A percentile compares a stretch with the other conserved stretches of the same genome.
phyloP scores from a whole-genome alignment of 2,888 invertebrate genomes.

The Apotomis capreana region DNA sequence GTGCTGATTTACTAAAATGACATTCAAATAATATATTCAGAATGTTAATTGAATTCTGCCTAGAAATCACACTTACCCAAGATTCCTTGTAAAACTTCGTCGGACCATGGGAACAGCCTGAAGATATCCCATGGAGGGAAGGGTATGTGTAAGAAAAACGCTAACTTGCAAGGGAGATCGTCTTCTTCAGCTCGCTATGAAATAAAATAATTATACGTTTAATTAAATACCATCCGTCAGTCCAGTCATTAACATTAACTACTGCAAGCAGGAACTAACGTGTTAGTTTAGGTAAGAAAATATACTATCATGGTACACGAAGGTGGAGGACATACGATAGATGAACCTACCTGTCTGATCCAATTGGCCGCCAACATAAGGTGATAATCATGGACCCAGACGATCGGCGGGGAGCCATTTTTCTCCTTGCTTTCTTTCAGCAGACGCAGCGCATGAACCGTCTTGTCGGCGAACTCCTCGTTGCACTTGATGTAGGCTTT shows the following conservation, averaged over 20 bases:
- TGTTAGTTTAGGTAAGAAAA: no score
- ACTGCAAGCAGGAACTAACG: no score
- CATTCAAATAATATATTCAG: background rate
- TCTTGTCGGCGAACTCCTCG: conserved; percentile 91
- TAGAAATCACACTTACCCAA: conserved; percentile 81
- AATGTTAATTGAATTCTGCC: no score
- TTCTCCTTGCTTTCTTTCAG: conserved; percentile 80
- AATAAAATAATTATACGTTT: conserved; percentile 43
- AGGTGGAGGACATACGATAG: no score
- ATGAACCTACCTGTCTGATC: conserved; percentile 88
- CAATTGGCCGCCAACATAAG: conserved; percentile 96
- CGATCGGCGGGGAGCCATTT: conserved; percentile 85
- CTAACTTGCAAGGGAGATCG: conserved; percentile 89
- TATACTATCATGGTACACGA: no score
- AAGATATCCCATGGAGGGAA: conserved; percentile 98
- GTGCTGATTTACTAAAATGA: background rate
- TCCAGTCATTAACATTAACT: no score
- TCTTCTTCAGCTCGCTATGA: conserved; percentile 89
- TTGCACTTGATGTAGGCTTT: conserved; percentile 91
- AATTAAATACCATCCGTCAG: background rate
- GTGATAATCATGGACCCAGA: conserved; percentile 98
- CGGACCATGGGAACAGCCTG: conserved; percentile 95
- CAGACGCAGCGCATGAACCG: conserved; percentile 86
- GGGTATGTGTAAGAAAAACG: conserved; percentile 97
- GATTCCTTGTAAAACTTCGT: conserved; percentile 96